phyloP scores from a whole-genome alignment of 2,888 invertebrate species.

The Tromatobia lineatoria region DNA sequence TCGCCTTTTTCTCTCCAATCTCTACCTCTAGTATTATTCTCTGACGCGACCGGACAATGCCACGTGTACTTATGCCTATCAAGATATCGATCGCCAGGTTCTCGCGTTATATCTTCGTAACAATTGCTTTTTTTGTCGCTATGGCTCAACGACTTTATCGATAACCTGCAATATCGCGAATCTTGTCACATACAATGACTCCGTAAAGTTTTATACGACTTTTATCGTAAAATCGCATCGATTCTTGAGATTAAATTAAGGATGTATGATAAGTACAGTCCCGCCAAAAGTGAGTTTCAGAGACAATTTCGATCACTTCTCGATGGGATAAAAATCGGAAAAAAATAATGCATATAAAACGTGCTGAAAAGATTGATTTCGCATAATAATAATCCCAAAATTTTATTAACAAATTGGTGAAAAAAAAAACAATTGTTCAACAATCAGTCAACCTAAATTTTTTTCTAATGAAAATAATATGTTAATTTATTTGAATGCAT shows the following conservation, averaged over 20 bases:
- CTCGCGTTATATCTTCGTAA: not conserved
- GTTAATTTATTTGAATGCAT: too few relatives aligned
- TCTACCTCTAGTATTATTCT: slow-evolving; percentile 23
- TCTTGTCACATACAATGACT: not conserved
- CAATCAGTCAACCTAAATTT: too few relatives aligned
- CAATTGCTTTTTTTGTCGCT: slow-evolving; percentile 11
- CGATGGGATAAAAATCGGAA: too few relatives aligned
- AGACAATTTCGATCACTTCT: too few relatives aligned
- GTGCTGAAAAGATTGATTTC: too few relatives aligned
- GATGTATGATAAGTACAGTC: too few relatives aligned
- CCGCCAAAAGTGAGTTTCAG: too few relatives aligned
- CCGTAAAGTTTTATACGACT: not conserved
- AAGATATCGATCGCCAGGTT: slow-evolving; percentile 3
- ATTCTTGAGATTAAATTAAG: slow-evolving; percentile 15
- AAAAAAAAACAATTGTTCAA: too few relatives aligned
- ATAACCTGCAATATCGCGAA: not conserved
- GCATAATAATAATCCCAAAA: too few relatives aligned
- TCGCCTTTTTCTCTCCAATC: slow-evolving; percentile 30
- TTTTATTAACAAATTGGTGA: too few relatives aligned
- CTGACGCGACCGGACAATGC: slow-evolving; percentile 38
- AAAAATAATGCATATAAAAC: too few relatives aligned
- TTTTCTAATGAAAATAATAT: too few relatives aligned
- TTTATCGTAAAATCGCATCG: not conserved
- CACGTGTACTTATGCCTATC: slow-evolving; percentile 35
- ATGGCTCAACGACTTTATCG: slow-evolving; percentile 10